Evolutionary conservation across 2,797 vertebrate genomes (phyloP), one percentile per base, ranked within the genome.

Genomic region (Molossus alvarezi): DNA sequence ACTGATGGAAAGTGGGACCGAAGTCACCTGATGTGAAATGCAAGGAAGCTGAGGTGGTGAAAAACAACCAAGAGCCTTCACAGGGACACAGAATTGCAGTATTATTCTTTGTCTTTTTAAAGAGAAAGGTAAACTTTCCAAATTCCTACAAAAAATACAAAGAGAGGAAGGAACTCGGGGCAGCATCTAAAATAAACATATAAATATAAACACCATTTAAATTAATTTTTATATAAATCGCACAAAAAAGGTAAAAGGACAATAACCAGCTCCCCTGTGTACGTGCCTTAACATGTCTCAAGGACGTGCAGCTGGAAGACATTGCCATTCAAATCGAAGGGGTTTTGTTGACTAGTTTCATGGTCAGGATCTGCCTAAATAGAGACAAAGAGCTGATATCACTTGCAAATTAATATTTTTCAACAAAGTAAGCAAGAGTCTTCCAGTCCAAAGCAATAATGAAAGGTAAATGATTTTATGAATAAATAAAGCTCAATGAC

Each of bases 401-500:
- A 64, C 55, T 95, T 53, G 4, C 23, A 93, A 95, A 72, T 76
- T 76, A 65, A 65, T 90, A 53, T 23, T 45, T 53, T 95, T 92
- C 8, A 87, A 21, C 1, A 90, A 15, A 87, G 91, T 9, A 81
- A 48, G 33, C 0, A 71, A 82, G 12, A 55, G 0, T 21, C 13
- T 88, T 88, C n/a, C 33, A 73, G 21, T 4, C 15, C 25, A 85
- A 92, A 69, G 23, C 17, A 75, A 92, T 79, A 79, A 76, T 21
- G 29, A 90, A 96, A 92, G 62, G 29, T 29, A 92, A 67, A 73
- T 90, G 8, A 91, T 48, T 84, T 89, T 83, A 64, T 69, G 48
- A 95, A 69, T 55, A 91, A 93, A 95, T 76, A 84, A 94, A 27
- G 6, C 9, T 93, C 93, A 95, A 27, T 83, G 25, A 90, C 5